A percentile compares a stretch with the other conserved stretches of the same genome.
phyloP scores from a whole-genome alignment of 1,140 invertebrate species.

The Coenobita brevimanus region DNA sequence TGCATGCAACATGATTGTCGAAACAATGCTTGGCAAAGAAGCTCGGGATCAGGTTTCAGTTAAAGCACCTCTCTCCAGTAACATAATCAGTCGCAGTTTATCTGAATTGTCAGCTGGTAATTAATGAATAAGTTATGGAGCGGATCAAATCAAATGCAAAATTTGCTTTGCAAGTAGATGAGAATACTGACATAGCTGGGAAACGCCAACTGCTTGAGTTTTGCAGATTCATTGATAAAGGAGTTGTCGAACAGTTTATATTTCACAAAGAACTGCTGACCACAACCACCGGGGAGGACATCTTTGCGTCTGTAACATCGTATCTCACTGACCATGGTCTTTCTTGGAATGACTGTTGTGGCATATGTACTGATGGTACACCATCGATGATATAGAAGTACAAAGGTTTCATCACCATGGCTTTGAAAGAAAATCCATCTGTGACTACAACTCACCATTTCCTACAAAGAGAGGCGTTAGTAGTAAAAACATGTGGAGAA shows the following conservation, averaged over 20 bases:
- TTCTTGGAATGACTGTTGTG: conserved; percentile 26
- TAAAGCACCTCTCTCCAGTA: no score
- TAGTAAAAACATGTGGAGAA: conserved; percentile 23
- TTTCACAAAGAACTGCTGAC: conserved; percentile 15
- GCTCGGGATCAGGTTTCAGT: no score
- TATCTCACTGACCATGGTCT: conserved; percentile 22
- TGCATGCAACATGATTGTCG: no score
- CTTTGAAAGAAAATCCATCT: conserved; percentile 7
- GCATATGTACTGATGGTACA: conserved; percentile 24
- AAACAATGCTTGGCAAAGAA: no score
- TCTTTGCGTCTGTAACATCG: conserved; percentile 10
- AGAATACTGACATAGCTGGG: conserved; percentile 9
- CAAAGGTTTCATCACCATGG: neutral
- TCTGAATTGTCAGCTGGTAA: no score
- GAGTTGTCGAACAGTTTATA: conserved; percentile 11
- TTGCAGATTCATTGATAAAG: conserved; percentile 10
- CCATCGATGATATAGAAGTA: neutral
- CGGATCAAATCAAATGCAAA: no score
- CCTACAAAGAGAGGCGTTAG: conserved; percentile 15
- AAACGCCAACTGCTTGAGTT: conserved; percentile 13
- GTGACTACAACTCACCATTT: neutral
- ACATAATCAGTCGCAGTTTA: no score
- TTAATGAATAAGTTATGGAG: no score
- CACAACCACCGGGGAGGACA: neutral
- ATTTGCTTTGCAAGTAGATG: neutral